A percentile compares a stretch with the other conserved stretches of the same genome.
phyloP scores from a whole-genome alignment of 1,140 invertebrate species.

The Subanguina moxae region DNA sequence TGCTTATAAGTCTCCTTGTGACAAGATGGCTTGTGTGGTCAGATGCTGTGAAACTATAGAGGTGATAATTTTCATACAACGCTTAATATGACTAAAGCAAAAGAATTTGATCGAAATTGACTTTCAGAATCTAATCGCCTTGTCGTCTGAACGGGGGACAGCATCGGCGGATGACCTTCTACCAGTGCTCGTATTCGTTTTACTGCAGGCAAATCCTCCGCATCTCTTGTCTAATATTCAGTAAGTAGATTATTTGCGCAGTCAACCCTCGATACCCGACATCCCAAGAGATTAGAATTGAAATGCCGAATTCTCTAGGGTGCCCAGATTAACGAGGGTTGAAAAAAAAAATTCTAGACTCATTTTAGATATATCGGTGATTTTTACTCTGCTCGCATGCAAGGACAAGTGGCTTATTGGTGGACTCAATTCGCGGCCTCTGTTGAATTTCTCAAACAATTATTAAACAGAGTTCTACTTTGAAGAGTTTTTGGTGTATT shows the following conservation, averaged over 20 bases:
- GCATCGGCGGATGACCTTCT: constrained; percentile 93
- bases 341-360: background rate
- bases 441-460: constrained; percentile 85
- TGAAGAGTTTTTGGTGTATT: background rate
- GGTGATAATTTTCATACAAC: too few relatives aligned
- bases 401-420: constrained; percentile 91
- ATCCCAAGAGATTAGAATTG: too few relatives aligned
- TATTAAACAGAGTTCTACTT: constrained; percentile 35
- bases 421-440: constrained; percentile 96
- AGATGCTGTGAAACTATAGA: constrained; percentile 82
- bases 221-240: constrained; percentile 2
- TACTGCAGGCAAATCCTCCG: constrained; percentile 72
- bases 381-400: constrained; percentile 77
- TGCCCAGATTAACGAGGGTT: too few relatives aligned
- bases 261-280: too few relatives aligned
- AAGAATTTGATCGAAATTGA: too few relatives aligned
- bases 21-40: constrained; percentile 83
- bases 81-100: too few relatives aligned
- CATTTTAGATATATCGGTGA: constrained; percentile 80
- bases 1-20: constrained; percentile 85
- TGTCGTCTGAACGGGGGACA: constrained; percentile 71
- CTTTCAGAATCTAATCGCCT: constrained; percentile 66
- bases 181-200: constrained; percentile 90
- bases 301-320: too few relatives aligned
- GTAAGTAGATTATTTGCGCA: too few relatives aligned